Evolutionary conservation across 2,888 invertebrate species (phyloP).

Genomic region (Listrodromus nycthemerus): DNA sequence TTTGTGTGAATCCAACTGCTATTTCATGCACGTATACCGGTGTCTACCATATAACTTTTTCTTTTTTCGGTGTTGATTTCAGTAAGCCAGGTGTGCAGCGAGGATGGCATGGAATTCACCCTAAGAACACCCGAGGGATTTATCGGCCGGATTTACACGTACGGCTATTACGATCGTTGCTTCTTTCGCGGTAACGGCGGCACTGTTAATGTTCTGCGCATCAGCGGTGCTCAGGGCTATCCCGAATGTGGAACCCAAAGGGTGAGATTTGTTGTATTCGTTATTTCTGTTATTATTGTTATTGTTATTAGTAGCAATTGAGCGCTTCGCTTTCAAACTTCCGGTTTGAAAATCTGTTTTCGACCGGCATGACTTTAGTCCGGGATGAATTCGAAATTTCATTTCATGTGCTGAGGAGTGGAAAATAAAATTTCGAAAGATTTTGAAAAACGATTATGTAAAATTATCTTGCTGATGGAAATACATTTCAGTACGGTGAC

Average conservation of each 20-base stretch:
- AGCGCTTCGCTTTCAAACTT: too few species aligned
- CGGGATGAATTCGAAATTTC: too few species aligned
- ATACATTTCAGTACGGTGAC: slow-evolving; percentile 90
- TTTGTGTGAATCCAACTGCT: slow-evolving; percentile 34
- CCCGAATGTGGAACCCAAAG: slow-evolving; percentile 96
- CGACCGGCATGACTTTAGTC: too few species aligned
- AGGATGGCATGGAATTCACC: slow-evolving; percentile 97
- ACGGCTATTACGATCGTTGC: slow-evolving; percentile 95
- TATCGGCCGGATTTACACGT: slow-evolving; percentile 95
- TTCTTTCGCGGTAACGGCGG: slow-evolving; percentile 97
- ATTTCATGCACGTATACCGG: slow-evolving; percentile 52
- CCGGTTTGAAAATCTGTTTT: too few species aligned
- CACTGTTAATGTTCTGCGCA: slow-evolving; percentile 92
- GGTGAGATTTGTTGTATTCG: slow-evolving; percentile 83
- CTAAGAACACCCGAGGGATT: slow-evolving; percentile 95
- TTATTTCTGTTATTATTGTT: not conserved
- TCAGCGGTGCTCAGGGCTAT: slow-evolving; percentile 96
- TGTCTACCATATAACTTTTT: slow-evolving; percentile 19
- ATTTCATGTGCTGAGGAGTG: too few species aligned
- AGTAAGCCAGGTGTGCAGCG: slow-evolving; percentile 96
- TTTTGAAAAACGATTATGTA: not conserved
- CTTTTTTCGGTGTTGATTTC: slow-evolving; percentile 51
- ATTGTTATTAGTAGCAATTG: too few species aligned
- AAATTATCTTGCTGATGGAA: not conserved
- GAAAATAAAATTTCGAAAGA: not conserved